Base-by-base conservation (phyloP, 2,888 invertebrate genomes). In the Kryphioiulus occultus region DNA sequence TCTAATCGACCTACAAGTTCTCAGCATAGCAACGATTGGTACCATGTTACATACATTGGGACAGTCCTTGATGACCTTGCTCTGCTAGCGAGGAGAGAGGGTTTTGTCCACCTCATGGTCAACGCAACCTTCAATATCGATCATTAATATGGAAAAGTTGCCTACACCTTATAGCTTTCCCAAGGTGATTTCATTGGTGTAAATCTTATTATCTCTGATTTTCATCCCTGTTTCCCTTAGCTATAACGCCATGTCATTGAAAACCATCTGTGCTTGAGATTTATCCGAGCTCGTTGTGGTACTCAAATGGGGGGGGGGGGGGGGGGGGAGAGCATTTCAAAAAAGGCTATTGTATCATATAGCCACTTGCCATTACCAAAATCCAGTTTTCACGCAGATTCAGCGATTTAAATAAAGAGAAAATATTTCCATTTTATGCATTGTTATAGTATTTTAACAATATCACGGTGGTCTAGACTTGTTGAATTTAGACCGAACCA, bases 31-130 rank as follows among this genome's bases (percentile, higher is more conserved):
- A 30, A 30, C 78, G 26, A 12, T 17, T 15, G 4, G 2, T 53
- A 53, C n/a, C 53, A n/a, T n/a, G 47, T 68, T 10, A 12, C 39
- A 26, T 68, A n/a, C 26, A 30, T 30, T 30, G 78, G 17, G 30
- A 78, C 30, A 78, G 17, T 12, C 5, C 78, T 78, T 30, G 30
- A 32, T 78, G 78, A 30, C 78, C 78, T 78, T 78, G 78, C 78
- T 26, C 30, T 78, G 30, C 15, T 78, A 5, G 30, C 78, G 26
- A 5, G 78, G 78, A 1, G 78, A 78, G 78, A 30, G 78, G 78
- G 78, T 78, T 30, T 78, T 78, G 78, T 78, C 78, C 78, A 78
- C 78, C 30, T 78, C 78, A 78, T 78, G 78, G 78, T 78, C 78
- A 78, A 32, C 30, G 4, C 78, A 30, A 78, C 78, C 78, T 78